A percentile compares a stretch with the other conserved stretches of the same genome.
phyloP scores from a whole-genome alignment of 2,888 invertebrate species.

The Tachina fera region DNA sequence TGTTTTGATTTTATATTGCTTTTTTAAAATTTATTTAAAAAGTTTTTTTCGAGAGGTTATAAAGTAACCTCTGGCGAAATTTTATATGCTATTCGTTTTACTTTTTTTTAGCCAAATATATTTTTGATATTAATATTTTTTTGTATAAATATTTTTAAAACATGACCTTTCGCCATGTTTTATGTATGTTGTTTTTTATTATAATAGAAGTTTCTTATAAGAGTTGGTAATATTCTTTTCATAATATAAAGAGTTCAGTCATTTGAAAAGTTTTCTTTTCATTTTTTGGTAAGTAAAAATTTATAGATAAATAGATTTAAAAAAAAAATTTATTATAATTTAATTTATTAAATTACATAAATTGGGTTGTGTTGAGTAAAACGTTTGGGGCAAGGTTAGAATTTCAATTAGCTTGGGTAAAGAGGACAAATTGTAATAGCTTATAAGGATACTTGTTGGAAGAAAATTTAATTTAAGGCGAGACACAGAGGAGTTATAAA shows the following conservation, averaged over 20 bases:
- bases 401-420: slow-evolving; percentile 24
- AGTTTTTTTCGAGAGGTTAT: slow-evolving; percentile 34
- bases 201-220: not conserved
- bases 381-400: slow-evolving; percentile 17
- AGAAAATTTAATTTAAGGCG: no score
- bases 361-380: not conserved
- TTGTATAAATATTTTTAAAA: not conserved
- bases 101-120: slow-evolving; percentile 6
- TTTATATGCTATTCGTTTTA: slow-evolving; percentile 49
- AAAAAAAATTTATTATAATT: slow-evolving; percentile 31
- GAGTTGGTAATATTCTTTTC: slow-evolving; percentile 48
- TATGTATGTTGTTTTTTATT: not conserved
- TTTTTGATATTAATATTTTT: not conserved
- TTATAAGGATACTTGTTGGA: no score
- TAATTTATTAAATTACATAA: not conserved
- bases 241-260: not conserved
- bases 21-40: not conserved
- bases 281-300: not conserved
- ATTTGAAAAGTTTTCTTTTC: not conserved
- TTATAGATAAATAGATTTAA: slow-evolving; percentile 36
- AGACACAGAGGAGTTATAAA: no score
- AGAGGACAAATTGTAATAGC: not conserved
- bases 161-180: slow-evolving; percentile 35
- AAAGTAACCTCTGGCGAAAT: slow-evolving; percentile 63
- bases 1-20: slow-evolving; percentile 24